phyloP scores from a whole-genome alignment of 2,797 vertebrate genomes.

The Chaenodraco wilsoni region DNA sequence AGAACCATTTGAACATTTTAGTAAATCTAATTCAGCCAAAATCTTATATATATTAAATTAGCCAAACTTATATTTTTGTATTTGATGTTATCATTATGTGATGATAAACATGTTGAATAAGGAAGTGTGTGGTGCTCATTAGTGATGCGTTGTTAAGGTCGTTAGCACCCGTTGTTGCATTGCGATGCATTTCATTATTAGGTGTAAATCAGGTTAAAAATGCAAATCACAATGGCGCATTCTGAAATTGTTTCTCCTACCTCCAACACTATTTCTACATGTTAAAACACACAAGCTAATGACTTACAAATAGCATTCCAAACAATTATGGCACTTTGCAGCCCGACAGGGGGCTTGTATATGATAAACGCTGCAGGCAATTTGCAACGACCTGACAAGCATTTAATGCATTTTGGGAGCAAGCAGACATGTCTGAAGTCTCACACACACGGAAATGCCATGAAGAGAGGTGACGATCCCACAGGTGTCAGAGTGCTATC shows the following conservation, averaged over 20 bases:
- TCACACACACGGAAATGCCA: conserved; percentile 7
- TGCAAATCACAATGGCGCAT: background rate
- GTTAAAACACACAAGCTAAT: conserved; percentile 12
- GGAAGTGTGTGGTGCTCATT: too few species aligned
- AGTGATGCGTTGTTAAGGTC: too few species aligned
- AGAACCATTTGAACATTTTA: too few species aligned
- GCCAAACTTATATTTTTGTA: too few species aligned
- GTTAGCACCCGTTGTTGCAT: too few species aligned
- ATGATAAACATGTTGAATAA: too few species aligned
- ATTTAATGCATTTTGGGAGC: conserved; percentile 5
- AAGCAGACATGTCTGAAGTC: conserved; percentile 8
- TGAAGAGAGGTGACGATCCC: conserved; percentile 40
- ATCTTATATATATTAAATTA: too few species aligned
- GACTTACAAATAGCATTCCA: conserved; percentile 16
- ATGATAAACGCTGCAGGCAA: conserved; percentile 16
- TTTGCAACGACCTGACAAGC: conserved; percentile 22
- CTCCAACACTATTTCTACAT: background rate
- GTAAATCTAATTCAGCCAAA: too few species aligned
- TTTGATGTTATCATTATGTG: too few species aligned
- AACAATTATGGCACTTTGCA: conserved; percentile 28
- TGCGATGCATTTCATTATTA: background rate
- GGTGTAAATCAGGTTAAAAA: background rate
- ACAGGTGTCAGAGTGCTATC: conserved; percentile 44
- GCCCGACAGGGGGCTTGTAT: conserved; percentile 5
- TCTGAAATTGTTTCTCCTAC: background rate